Evolutionary conservation across 92 coral and sea anemone species (phyloP).

Genomic region (Porites cylindrica): DNA sequence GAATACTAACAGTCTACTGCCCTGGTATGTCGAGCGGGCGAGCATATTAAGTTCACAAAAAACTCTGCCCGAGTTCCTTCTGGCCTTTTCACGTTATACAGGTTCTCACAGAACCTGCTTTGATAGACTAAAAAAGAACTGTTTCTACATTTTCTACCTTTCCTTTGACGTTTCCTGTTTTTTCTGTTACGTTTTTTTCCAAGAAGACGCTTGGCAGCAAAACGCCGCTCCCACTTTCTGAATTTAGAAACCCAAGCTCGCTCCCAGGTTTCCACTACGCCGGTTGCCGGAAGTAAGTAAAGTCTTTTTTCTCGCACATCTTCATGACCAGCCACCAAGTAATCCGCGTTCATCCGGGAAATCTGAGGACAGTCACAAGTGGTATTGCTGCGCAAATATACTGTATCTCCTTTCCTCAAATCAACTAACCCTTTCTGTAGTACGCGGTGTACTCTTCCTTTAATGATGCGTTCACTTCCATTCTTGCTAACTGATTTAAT

Average conservation of each 20-base stretch:
- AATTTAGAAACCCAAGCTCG: constrained; percentile 37
- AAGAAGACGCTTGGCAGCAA: not conserved
- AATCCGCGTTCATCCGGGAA: not conserved
- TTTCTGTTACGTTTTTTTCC: constrained; percentile 1
- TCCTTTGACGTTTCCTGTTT: constrained; percentile 10
- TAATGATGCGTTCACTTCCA: constrained; percentile 3
- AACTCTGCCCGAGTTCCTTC: too few relatives aligned
- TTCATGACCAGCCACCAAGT: constrained; percentile 48
- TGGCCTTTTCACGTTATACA: too few relatives aligned
- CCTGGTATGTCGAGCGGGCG: too few relatives aligned
- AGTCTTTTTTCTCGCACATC: constrained; percentile 12
- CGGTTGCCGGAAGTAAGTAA: constrained; percentile 16
- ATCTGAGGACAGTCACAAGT: constrained; percentile 47
- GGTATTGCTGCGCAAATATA: constrained; percentile 32
- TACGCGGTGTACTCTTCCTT: constrained; percentile 26
- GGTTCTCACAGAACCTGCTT: too few relatives aligned
- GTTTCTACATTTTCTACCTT: constrained; percentile 4
- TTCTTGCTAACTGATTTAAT: not conserved
- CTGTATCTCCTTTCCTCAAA: constrained; percentile 29
- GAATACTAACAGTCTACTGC: too few relatives aligned
- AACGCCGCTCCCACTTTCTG: constrained; percentile 42
- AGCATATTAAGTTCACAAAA: too few relatives aligned
- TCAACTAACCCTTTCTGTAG: constrained; percentile 25
- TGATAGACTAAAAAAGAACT: too few relatives aligned
- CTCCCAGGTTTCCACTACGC: constrained; percentile 38